Conservation (phyloP, 2,888 invertebrate species). For the Pyrrhia umbra region DNA sequence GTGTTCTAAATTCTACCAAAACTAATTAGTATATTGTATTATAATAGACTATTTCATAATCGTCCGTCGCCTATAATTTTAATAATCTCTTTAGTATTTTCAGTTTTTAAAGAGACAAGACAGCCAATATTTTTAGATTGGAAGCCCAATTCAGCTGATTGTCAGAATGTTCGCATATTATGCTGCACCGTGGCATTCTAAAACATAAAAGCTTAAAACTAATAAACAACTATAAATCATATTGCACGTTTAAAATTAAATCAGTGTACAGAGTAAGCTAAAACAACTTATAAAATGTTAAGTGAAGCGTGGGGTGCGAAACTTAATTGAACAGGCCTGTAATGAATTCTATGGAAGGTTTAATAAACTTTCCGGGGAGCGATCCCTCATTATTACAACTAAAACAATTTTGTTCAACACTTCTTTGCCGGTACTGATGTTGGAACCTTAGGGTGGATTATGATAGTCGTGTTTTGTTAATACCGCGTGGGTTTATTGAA, state of each 20-base stretch:
- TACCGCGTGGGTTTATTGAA: constrained; percentile 3
- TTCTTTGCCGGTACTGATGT: constrained; percentile 65
- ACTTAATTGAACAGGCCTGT: constrained; percentile 79
- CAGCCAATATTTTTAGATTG: not conserved
- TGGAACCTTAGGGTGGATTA: constrained; percentile 55
- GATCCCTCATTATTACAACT: constrained; percentile 69
- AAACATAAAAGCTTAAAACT: constrained; percentile 17
- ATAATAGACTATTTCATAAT: too few relatives aligned
- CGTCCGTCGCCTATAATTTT: too few relatives aligned
- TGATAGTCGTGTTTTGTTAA: constrained; percentile 48
- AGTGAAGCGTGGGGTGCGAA: constrained; percentile 75
- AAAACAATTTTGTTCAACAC: constrained; percentile 71
- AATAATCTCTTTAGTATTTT: too few relatives aligned
- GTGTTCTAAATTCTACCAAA: too few relatives aligned
- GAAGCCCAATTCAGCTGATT: too few relatives aligned
- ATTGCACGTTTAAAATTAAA: constrained; percentile 74
- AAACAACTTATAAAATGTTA: constrained; percentile 76
- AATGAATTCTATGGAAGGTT: constrained; percentile 83
- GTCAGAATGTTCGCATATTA: not conserved
- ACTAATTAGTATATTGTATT: too few relatives aligned
- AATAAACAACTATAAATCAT: constrained; percentile 71
- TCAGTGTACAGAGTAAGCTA: constrained; percentile 68
- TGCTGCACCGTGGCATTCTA: not conserved
- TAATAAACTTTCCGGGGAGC: constrained; percentile 76
- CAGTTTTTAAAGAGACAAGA: not conserved